Conservation (phyloP, 2,797 vertebrate species). For the Crax fasciolata region DNA sequence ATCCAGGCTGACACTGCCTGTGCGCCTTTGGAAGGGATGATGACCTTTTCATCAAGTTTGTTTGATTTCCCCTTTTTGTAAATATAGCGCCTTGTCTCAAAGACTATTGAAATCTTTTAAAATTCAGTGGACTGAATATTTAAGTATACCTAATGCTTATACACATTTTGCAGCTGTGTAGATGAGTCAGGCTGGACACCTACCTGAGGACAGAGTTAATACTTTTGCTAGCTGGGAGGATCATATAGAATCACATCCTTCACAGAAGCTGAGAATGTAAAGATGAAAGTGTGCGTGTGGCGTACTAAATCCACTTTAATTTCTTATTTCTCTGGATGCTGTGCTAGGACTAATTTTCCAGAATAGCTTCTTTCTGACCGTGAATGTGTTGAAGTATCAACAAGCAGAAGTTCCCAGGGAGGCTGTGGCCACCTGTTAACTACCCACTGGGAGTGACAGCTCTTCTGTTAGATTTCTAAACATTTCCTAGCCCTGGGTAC, state of each 20-base stretch:
- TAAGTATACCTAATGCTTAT: background rate
- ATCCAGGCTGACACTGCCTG: background rate
- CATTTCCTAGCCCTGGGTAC: background rate
- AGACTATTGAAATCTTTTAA: background rate
- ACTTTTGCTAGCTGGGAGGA: background rate
- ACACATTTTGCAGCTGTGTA: background rate
- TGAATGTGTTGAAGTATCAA: background rate
- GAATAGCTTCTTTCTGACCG: background rate
- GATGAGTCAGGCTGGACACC: background rate
- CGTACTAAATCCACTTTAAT: background rate
- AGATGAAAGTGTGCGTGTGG: background rate
- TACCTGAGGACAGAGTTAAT: background rate
- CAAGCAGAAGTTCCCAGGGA: accelerated
- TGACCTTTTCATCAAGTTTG: background rate
- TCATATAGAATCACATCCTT: background rate
- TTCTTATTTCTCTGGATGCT: background rate
- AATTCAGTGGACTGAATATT: background rate
- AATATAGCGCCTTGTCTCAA: background rate
- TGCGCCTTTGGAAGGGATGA: background rate
- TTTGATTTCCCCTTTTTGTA: background rate
- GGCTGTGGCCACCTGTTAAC: background rate
- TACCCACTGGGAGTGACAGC: background rate
- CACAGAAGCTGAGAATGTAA: background rate
- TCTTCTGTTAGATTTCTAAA: background rate
- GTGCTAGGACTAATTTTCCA: background rate